phyloP scores from a whole-genome alignment of 2,888 invertebrate species.

The Cryptophagus acutangulus region DNA sequence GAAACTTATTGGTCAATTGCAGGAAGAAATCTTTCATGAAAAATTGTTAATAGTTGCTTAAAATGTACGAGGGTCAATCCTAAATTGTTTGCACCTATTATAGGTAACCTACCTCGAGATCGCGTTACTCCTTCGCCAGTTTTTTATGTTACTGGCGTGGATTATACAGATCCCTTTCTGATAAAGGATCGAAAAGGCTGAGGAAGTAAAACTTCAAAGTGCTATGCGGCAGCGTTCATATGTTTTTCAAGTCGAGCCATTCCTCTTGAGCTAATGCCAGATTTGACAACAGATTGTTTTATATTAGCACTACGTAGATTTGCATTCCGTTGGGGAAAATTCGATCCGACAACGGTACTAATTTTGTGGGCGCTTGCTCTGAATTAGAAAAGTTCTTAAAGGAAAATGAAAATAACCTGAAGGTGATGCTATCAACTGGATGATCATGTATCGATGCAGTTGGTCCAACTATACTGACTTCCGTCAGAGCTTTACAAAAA shows the following conservation, averaged over 20 bases:
- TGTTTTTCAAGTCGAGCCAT: not conserved
- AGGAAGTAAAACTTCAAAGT: not conserved
- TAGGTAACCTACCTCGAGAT: not conserved
- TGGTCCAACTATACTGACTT: slow-evolving; percentile 8
- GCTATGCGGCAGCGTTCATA: not conserved
- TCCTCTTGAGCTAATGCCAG: not conserved
- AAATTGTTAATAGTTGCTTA: not conserved
- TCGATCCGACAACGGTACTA: too few species aligned
- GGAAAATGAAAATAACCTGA: too few species aligned
- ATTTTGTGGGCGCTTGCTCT: too few species aligned
- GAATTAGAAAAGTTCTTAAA: too few species aligned
- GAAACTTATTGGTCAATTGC: not conserved
- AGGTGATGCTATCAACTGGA: not conserved
- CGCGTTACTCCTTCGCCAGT: not conserved
- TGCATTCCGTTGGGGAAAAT: too few species aligned
- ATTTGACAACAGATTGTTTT: not conserved
- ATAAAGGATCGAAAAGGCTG: not conserved
- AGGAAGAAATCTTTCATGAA: not conserved
- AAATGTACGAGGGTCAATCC: not conserved
- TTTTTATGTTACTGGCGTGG: not conserved
- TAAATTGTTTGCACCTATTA: not conserved
- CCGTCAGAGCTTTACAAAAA: not conserved
- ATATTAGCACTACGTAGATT: not conserved
- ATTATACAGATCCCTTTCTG: not conserved
- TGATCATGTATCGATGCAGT: slow-evolving; percentile 1